A percentile compares a stretch with the other conserved stretches of the same genome.
These are phyloP conservation scores for Gasterosteus aculeatus DNA, from an alignment of 2,113 vertebrate genomes.

Conservation along the genomic window DNA sequence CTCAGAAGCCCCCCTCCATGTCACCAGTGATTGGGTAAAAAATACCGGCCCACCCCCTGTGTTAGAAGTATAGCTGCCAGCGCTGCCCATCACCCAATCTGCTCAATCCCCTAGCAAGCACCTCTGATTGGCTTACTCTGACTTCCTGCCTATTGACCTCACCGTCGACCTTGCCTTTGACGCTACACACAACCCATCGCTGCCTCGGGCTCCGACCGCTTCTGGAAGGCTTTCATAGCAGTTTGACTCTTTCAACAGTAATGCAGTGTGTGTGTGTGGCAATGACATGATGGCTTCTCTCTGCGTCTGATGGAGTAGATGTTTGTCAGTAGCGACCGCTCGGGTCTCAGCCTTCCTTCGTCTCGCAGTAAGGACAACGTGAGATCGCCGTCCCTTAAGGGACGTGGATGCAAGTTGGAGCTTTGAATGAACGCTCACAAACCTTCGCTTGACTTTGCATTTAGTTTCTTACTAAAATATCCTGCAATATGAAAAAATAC, in stretches of 20 bases:
- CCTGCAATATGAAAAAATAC: background rate
- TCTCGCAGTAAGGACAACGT: background rate
- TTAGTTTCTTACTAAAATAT: background rate
- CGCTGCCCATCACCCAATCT: constrained; percentile 57
- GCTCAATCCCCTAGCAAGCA: constrained; percentile 53
- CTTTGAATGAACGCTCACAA: too few species aligned
- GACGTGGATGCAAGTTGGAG: too few species aligned
- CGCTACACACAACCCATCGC: constrained; percentile 31
- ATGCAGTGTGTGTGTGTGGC: constrained; percentile 20
- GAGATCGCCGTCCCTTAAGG: background rate
- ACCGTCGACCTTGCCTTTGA: constrained; percentile 33
- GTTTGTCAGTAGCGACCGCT: background rate
- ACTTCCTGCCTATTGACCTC: constrained; percentile 45
- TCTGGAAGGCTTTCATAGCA: constrained; percentile 37
- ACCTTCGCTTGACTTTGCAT: background rate
- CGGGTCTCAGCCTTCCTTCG: background rate
- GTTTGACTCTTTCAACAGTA: constrained; percentile 22
- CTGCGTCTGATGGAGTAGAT: background rate
- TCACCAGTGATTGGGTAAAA: constrained; percentile 79
- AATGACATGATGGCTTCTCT: constrained; percentile 14
- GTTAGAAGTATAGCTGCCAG: constrained; percentile 51
- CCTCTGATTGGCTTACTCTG: constrained; percentile 64
- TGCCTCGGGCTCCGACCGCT: constrained; percentile 7
- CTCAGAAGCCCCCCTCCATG: constrained; percentile 73
- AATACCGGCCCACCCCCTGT: constrained; percentile 63